Evolutionary conservation across 2,113 vertebrate species (phyloP), one percentile per base, ranked within the genome.

Genomic region (Dasyornis broadbenti): DNA sequence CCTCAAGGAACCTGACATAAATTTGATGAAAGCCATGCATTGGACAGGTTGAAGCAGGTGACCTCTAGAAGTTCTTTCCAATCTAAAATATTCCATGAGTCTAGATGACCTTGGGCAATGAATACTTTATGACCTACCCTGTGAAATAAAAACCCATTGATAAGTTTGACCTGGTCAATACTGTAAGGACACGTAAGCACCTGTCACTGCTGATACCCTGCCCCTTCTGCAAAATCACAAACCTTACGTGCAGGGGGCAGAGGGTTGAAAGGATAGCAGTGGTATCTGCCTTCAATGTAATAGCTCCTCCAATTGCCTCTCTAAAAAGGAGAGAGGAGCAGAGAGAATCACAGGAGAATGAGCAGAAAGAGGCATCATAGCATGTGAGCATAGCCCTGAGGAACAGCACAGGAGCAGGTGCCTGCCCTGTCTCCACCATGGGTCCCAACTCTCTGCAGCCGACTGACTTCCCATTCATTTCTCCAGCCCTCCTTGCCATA

Each of bases 101-200:
- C 44, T 95, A 94, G 83, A 78, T 97, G 95, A 94, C 96, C 92
- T 60, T 66, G 91, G 82, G 72, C 83, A 92, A 96, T 97, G 56
- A 96, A 96, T 97, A 95, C 56, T 97, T 97, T 86, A 97, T 97
- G 95, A 97, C 60, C 80, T 89, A 86, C 64, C 39, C 79, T 31
- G 88, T 97, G 95, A 96, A 96, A 97, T 96, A 92, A 97, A 97
- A 94, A 33, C 87, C 88, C 79, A 96, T 88, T 93, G 94, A 96
- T 97, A 96, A 97, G 92, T 97, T 97, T 97, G 94, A 97, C 95
- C 96, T 95, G 95, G 96, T 96, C 95, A 94, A 83, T 92, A 88
- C 94, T 57, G 37, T 28, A 52, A 86, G 88, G 76, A 83, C 79
- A 56, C 31, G 7, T 69, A 59, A 81, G 90, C 56, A 81, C 56